Evolutionary conservation across 2,888 invertebrate species (phyloP), one percentile per base, ranked within the genome.

Genomic region (Cantharis lateralis): DNA sequence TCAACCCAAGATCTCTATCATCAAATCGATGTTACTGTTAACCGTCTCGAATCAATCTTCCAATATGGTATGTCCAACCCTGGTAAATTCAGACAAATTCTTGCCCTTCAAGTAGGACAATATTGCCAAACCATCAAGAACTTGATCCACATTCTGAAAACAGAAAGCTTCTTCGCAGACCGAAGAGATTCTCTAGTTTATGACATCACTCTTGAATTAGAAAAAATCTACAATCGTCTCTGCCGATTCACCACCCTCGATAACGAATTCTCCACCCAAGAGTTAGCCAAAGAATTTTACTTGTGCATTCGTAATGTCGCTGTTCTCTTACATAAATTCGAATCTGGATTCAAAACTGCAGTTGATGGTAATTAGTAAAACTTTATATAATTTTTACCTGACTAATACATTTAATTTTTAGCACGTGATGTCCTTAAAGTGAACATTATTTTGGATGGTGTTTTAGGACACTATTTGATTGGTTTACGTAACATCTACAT

Each of bases 101-200:
- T 77, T 20, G 32, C 66, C 15, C 71, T 77, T 32, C 77, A 77
- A 74, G 62, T 77, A 61, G 77, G 77, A 15, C 71, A 77, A 16
- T 74, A 68, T 7, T 16, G 18, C n/a, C 68, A 77, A 71, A 71
- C 77, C 5, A 64, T 77, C 61, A 71, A 74, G 32, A 77, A 77
- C 18, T 13, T 74, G 15, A 28, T 74, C 15, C 15, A 74, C 15
- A 61, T 74, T n/a, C 15, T 77, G 13, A 74, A 74, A 10, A 28
- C 28, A 15, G 64, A 74, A 61, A 73, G 69, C 13, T 71, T 71
- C 48, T 62, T 61, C 62, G 24, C 24, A 0, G 1, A 62, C 63
- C 5, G 73, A 18, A 62, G 69, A 15, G 24, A 16, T 15, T 18
- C 62, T 11, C 10, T 63, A n/a, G 15, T 74, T 16, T 13, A 69